Base-by-base conservation (phyloP, 2,113 vertebrate genomes). In the Seriola quinqueradiata region DNA sequence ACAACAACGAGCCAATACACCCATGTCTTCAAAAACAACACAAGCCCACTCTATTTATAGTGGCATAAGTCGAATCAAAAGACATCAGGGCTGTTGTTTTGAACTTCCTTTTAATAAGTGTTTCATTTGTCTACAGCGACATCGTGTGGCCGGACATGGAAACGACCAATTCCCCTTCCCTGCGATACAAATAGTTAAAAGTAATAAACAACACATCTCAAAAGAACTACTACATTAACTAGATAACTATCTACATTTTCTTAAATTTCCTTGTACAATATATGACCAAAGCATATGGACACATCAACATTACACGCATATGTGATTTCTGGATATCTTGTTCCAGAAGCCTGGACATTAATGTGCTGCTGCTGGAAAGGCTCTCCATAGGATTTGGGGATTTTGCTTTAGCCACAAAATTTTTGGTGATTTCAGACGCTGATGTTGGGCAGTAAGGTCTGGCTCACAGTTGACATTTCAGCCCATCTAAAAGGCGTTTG, bases 71-170 rank as follows among this genome's bases (percentile, higher is more conserved):
- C 36, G 10, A 3, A 36, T 21, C 8, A 67, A 75, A 70, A 74
- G 14, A 65, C 78, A 19, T 14, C 21, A 19, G 17, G 7, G 52
- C 59, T 40, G 61, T 60, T 81, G 66, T 87, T 75, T 84, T 75
- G 60, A 25, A 76, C 81, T 80, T 82, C 86, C 75, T 83, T 80
- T 71, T 54, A 70, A 73, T 76, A 61, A 48, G 25, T 4, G n/a
- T 32, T 77, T 42, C 25, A 42, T 77, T 75, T 84, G 87, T 78
- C 68, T 74, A 72, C 77, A 91, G 90, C 60, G 93, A 85, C 92
- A 88, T 21, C 87, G 16, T 70, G 89, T 85, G 93, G 91, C 5
- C 3, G 36, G 0, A 74, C 52, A 1, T 46, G 46, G 48, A 57
- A 64, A 69, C 17, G 3, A 72, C 16, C 4, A 19, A 1, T 32